Conservation (phyloP, 1,140 invertebrate genomes). For the Heliothis virescens region DNA sequence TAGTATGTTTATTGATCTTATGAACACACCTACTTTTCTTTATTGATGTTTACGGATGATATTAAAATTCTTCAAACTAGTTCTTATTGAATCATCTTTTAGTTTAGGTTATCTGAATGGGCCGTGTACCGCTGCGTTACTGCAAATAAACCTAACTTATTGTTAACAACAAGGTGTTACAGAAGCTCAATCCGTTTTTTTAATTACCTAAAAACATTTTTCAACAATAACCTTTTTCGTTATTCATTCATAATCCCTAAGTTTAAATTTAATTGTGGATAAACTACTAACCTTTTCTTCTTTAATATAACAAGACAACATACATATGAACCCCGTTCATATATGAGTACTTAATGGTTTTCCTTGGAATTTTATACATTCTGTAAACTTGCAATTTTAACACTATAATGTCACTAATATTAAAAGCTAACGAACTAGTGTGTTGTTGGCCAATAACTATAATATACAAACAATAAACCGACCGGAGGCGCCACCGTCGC, state of each 20-base stretch:
- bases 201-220: conserved; percentile 84
- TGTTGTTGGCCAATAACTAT: conserved; percentile 65
- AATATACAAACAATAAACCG: conserved; percentile 47
- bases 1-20: background rate
- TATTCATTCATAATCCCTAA: conserved; percentile 80
- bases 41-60: background rate
- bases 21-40: too few relatives aligned
- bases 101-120: background rate
- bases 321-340: conserved; percentile 76
- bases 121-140: conserved; percentile 10
- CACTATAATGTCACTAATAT: conserved; percentile 86
- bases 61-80: background rate
- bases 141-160: conserved; percentile 63
- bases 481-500: background rate
- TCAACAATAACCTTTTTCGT: conserved; percentile 84
- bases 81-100: background rate
- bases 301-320: conserved; percentile 85
- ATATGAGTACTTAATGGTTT: conserved; percentile 61
- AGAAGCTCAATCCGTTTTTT: conserved; percentile 82
- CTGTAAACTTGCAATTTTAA: conserved; percentile 83
- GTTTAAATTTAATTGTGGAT: conserved; percentile 78
- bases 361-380: conserved; percentile 69
- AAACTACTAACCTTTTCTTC: conserved; percentile 80
- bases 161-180: conserved; percentile 78
- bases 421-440: conserved; percentile 81